phyloP scores from a whole-genome alignment of 2,888 invertebrate species.

The Dorcus hopei region DNA sequence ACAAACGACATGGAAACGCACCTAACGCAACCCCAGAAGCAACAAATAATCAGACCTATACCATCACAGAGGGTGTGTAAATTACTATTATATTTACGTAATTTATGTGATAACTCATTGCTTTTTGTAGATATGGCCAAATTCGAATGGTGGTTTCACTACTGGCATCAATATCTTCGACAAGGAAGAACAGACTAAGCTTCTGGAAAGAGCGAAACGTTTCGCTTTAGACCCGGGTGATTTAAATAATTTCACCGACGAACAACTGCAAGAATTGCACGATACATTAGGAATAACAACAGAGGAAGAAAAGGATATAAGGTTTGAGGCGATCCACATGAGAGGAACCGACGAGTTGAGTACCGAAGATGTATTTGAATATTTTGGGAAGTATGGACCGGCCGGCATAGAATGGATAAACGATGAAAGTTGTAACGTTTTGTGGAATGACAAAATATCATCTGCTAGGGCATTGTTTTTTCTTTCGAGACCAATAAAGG shows the following conservation, averaged over 20 bases:
- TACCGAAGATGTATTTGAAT: constrained; percentile 75
- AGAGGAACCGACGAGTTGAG: constrained; percentile 72
- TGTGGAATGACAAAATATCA: constrained; percentile 59
- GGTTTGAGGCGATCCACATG: constrained; percentile 73
- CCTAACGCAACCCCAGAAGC: constrained; percentile 1
- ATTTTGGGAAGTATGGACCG: constrained; percentile 75
- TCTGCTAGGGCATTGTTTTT: constrained; percentile 60
- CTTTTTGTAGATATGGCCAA: constrained; percentile 34
- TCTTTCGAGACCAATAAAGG: constrained; percentile 51
- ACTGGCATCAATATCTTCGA: constrained; percentile 54
- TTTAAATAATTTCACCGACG: constrained; percentile 44
- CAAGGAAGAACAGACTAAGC: constrained; percentile 51
- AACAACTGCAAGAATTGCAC: constrained; percentile 44
- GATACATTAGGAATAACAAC: constrained; percentile 57
- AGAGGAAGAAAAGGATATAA: constrained; percentile 60
- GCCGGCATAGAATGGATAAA: constrained; percentile 78
- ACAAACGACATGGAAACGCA: constrained; percentile 27
- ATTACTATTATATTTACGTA: not conserved
- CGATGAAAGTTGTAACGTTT: constrained; percentile 72
- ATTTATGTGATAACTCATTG: not conserved
- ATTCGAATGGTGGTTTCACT: constrained; percentile 46
- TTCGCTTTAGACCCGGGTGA: constrained; percentile 54
- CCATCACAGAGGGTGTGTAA: constrained; percentile 13
- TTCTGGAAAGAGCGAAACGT: constrained; percentile 56
- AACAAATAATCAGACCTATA: constrained; percentile 4